phyloP scores from a whole-genome alignment of 2,113 vertebrate species.

The Connochaetes taurinus region DNA sequence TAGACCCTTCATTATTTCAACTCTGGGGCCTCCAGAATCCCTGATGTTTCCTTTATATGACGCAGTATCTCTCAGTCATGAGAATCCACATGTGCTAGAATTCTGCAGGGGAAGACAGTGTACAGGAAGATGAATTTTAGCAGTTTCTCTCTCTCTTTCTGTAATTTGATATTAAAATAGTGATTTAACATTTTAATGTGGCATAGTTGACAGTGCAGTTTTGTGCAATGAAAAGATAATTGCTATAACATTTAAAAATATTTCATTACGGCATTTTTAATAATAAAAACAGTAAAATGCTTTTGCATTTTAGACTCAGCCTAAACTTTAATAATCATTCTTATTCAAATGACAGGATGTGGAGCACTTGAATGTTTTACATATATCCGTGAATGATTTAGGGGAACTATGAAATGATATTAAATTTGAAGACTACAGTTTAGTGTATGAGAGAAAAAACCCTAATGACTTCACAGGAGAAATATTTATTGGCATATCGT shows the following conservation, averaged over 20 bases:
- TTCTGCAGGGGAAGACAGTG: constrained; percentile 37
- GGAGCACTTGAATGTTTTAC: constrained; percentile 62
- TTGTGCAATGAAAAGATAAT: constrained; percentile 75
- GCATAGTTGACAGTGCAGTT: constrained; percentile 58
- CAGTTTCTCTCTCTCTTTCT: not conserved
- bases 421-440: constrained; percentile 69
- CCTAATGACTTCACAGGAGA: constrained; percentile 69
- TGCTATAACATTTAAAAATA: constrained; percentile 68
- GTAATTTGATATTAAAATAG: constrained; percentile 72
- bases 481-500: constrained; percentile 70
- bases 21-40: not conserved
- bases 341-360: constrained; percentile 73
- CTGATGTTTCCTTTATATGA: not conserved
- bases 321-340: constrained; percentile 72
- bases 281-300: constrained; percentile 75
- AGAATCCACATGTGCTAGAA: not conserved
- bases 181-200: constrained; percentile 65
- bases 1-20: constrained; percentile 14
- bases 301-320: constrained; percentile 68
- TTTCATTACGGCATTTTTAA: constrained; percentile 77
- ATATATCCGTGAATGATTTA: constrained; percentile 60
- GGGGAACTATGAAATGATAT: constrained; percentile 63
- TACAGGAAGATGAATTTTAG: constrained; percentile 29
- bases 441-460: constrained; percentile 24
- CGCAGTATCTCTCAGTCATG: not conserved